Base-by-base conservation (phyloP, 92 coral and sea anemone genomes). In the Epizoanthus ramosus region DNA sequence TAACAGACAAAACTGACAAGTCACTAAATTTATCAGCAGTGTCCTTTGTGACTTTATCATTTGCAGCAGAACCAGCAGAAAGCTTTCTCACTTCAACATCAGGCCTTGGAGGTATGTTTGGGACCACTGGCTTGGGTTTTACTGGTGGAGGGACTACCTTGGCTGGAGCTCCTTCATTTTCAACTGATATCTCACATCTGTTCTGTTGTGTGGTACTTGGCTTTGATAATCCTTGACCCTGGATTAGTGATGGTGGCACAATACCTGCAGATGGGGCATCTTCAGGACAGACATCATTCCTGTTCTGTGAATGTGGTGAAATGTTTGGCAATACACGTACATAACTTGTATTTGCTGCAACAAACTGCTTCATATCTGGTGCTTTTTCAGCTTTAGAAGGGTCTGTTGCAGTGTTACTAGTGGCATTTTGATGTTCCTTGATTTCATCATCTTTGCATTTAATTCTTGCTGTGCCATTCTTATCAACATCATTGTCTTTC, bases 1-100 rank as follows among this genome's bases (percentile, higher is more conserved):
- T 64, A 28, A 92, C 67, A n/a, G 88, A 84, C 90, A 93, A 77
- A 77, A 18, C 28, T 21, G 70, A 61, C 23, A 77, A 21, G 71
- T 77, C 71, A 41, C 43, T 4, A 24, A 33, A 77, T 57, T 59
- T 60, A 37, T 43, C 82, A 4, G 18, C 18, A 39, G 54, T 18
- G 52, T 52, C 6, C 54, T 45, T 56, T 37, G 57, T 5, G 56
- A 6, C 74, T 19, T 70, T 70, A n/a, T 13, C 21, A n/a, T 5
- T 70, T 71, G 75, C 10, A 71, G 75, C 39, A 71, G 45, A 53
- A 16, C 23, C 70, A 77, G 23, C 31, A 18, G 82, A 77, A 6
- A 60, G 39, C 15, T 37, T 39, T 60, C 52, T 76, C 60, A 68
- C 70, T 37, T 60, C 69, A 0, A 69, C 54, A 1, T 61, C 12